phyloP scores from a whole-genome alignment of 2,888 invertebrate species.

The Deilephila porcellus region DNA sequence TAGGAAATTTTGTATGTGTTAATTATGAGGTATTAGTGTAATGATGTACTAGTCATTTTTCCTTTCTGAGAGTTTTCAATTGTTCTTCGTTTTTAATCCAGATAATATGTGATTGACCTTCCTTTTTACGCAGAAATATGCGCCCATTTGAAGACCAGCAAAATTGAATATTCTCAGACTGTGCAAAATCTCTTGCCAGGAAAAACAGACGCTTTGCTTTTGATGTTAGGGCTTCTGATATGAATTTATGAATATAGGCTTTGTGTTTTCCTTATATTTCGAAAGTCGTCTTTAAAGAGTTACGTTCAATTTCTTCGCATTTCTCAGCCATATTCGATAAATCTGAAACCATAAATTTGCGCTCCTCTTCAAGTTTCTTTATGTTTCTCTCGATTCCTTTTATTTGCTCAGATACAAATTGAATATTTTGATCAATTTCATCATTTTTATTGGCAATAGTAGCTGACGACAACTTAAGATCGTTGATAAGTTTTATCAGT shows the following conservation, averaged over 20 bases:
- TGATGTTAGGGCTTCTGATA: neutral
- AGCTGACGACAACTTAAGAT: neutral
- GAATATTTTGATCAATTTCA: slow-evolving; percentile 3
- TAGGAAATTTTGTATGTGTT: too few relatives aligned
- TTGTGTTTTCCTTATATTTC: neutral
- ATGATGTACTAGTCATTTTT: neutral
- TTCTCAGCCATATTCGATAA: neutral
- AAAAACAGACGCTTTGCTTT: neutral
- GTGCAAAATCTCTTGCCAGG: neutral
- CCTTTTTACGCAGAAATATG: neutral
- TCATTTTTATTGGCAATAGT: neutral
- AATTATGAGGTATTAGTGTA: neutral
- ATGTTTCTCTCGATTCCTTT: neutral
- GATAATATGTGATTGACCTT: neutral
- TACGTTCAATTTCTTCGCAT: neutral
- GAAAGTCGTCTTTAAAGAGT: neutral
- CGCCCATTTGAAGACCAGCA: slow-evolving; percentile 1
- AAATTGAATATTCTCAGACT: neutral
- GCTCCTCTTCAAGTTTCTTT: neutral
- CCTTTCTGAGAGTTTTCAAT: neutral
- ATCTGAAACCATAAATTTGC: neutral
- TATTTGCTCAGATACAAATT: neutral
- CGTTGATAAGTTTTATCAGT: slow-evolving; percentile 5
- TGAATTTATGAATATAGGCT: neutral
- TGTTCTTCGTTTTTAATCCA: slow-evolving; percentile 9